Conservation (phyloP, 2,113 vertebrate genomes). For the Apistogramma diplotaenia region DNA sequence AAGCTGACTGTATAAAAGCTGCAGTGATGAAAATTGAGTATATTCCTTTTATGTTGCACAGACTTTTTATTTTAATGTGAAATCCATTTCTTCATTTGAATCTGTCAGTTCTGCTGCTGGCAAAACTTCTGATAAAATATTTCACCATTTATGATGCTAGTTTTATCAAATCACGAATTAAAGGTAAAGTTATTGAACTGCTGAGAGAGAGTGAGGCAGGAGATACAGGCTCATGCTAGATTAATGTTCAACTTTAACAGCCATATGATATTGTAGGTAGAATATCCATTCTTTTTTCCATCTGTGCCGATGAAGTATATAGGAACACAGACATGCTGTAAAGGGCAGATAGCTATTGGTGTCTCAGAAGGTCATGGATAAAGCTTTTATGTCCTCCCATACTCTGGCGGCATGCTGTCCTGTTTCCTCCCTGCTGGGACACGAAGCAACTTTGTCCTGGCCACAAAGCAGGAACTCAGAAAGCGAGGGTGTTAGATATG, state of each 20-base stretch:
- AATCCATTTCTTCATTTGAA: neutral
- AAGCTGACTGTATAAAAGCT: neutral
- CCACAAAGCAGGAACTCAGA: conserved; percentile 35
- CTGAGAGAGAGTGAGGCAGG: neutral
- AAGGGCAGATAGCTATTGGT: conserved; percentile 57
- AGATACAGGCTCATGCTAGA: neutral
- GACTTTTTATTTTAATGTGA: neutral
- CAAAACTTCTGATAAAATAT: neutral
- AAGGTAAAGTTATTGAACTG: neutral
- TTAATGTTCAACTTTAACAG: neutral
- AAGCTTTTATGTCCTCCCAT: conserved; percentile 48
- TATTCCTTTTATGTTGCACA: neutral
- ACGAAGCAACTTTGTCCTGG: conserved; percentile 41
- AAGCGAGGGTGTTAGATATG: conserved; percentile 48
- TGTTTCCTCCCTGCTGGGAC: conserved; percentile 46
- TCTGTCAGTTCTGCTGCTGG: neutral
- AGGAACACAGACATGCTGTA: conserved; percentile 24
- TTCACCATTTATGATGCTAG: neutral
- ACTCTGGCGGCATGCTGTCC: conserved; percentile 40
- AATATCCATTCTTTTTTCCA: neutral
- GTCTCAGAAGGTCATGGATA: conserved; percentile 58
- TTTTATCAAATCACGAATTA: neutral
- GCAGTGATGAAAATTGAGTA: neutral
- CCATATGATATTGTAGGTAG: neutral
- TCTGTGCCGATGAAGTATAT: conserved; percentile 32